phyloP scores from a whole-genome alignment of 2,113 vertebrate genomes.

The Halcyon malimbica region DNA sequence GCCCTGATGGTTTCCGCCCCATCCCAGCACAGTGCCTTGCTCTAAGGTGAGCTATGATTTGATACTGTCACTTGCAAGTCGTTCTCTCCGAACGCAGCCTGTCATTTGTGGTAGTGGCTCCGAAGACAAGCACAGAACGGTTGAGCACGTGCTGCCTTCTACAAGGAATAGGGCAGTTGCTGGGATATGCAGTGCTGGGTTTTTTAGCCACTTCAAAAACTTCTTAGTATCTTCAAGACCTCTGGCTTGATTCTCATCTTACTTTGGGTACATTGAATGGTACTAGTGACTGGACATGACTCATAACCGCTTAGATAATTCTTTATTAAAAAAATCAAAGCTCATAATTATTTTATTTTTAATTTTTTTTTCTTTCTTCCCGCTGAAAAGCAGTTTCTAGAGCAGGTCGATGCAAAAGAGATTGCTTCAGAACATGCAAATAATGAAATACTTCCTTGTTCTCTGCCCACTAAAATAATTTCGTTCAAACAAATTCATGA shows the following conservation, averaged over 20 bases:
- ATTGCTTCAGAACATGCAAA: not conserved
- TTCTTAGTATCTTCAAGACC: not conserved
- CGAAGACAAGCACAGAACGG: not conserved
- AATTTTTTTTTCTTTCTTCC: not conserved
- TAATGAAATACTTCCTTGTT: not conserved
- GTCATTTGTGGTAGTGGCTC: not conserved
- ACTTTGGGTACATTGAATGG: not conserved
- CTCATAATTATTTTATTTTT: not conserved
- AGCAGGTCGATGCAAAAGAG: not conserved
- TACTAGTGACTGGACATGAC: not conserved
- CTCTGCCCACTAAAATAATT: not conserved
- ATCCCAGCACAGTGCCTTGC: not conserved
- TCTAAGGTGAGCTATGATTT: constrained; percentile 4
- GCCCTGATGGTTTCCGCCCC: not conserved
- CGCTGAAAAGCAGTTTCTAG: not conserved
- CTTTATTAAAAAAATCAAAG: not conserved
- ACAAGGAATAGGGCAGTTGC: rapidly evolving
- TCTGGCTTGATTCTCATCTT: not conserved
- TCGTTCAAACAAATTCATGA: not conserved
- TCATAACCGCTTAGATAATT: not conserved
- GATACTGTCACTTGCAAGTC: not conserved
- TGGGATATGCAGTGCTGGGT: rapidly evolving
- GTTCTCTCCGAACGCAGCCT: not conserved
- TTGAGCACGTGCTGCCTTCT: not conserved
- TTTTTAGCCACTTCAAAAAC: not conserved